phyloP scores from a whole-genome alignment of 2,797 vertebrate species.

The Sebastes steindachneri region DNA sequence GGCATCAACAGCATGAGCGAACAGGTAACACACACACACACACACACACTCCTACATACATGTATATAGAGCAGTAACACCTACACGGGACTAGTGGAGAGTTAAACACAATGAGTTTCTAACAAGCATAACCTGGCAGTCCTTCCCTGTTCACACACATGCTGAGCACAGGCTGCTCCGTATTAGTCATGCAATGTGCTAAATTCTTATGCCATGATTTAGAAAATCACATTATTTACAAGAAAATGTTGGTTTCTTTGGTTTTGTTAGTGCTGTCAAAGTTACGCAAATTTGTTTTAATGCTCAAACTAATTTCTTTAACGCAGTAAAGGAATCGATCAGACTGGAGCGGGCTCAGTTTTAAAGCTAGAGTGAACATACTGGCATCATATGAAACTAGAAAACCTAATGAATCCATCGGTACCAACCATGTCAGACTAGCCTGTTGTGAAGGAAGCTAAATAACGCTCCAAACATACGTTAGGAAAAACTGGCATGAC shows the following conservation, averaged over 20 bases:
- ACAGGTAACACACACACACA: constrained; percentile 72
- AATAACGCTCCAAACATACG: too few relatives aligned
- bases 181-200: constrained; percentile 26
- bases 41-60: constrained; percentile 21
- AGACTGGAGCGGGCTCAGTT: too few relatives aligned
- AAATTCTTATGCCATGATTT: not conserved
- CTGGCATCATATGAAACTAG: too few relatives aligned
- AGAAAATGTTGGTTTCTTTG: constrained; percentile 9
- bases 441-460: too few relatives aligned
- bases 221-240: not conserved
- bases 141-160: not conserved
- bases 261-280: not conserved
- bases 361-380: too few relatives aligned
- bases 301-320: too few relatives aligned
- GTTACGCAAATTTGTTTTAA: too few relatives aligned
- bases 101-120: not conserved
- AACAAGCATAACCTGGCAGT: constrained; percentile 33
- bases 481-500: too few relatives aligned
- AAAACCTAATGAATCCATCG: too few relatives aligned
- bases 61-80: not conserved
- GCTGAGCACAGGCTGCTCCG: constrained; percentile 32
- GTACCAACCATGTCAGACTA: too few relatives aligned
- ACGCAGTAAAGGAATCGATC: fast-evolving
- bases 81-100: constrained; percentile 6
- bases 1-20: constrained; percentile 88